Evolutionary conservation across 1,140 invertebrate genomes (phyloP).

Genomic region (Helicorthomorpha holstii): DNA sequence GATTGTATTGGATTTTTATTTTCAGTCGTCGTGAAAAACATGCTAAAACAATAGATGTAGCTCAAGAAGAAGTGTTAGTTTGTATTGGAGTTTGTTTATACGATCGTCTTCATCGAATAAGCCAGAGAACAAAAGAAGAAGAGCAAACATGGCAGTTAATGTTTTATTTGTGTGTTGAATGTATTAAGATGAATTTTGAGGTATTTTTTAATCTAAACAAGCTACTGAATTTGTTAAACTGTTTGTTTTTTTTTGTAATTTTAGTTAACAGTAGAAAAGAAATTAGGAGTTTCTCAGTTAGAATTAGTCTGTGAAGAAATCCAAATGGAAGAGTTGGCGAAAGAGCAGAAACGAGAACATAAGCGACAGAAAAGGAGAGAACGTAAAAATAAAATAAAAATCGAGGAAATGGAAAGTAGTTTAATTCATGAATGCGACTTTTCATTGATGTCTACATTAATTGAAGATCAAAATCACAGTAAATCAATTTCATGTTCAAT

Average conservation of each 20-base stretch:
- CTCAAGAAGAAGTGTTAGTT: conserved; percentile 85
- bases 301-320: conserved; percentile 65
- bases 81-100: conserved; percentile 82
- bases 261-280: conserved; percentile 68
- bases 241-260: conserved; percentile 22
- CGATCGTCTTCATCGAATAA: conserved; percentile 66
- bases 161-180: conserved; percentile 68
- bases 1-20: not conserved
- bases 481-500: too few species aligned
- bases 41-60: conserved; percentile 85
- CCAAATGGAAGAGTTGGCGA: conserved; percentile 59
- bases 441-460: too few species aligned
- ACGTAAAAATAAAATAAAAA: conserved; percentile 43
- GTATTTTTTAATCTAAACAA: conserved; percentile 11
- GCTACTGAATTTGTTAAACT: not conserved
- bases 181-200: conserved; percentile 68
- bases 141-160: conserved; percentile 80
- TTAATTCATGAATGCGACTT: too few species aligned
- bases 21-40: conserved; percentile 61
- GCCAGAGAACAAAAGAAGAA: conserved; percentile 66
- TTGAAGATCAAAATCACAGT: too few species aligned
- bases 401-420: conserved; percentile 15
- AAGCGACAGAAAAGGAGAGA: conserved; percentile 69
- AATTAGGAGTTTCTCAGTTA: conserved; percentile 70
- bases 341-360: conserved; percentile 64